Conservation (phyloP, 35 echinoderm and acorn worm genomes). For the Nesometra sesokonis region DNA sequence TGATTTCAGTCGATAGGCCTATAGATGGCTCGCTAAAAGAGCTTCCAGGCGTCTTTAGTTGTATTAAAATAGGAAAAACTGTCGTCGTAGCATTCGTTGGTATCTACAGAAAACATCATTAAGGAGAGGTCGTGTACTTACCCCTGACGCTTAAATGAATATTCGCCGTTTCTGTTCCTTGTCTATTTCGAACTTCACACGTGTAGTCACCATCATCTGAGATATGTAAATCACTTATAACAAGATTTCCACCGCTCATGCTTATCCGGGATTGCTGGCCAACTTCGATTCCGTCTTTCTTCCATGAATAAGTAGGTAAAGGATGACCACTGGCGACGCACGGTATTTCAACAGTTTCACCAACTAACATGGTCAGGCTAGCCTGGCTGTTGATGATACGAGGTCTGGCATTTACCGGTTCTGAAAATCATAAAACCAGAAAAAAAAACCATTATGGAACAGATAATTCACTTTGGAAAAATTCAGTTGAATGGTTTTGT, state of each 20-base stretch:
- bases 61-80: too few relatives aligned
- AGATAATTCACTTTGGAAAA: too few relatives aligned
- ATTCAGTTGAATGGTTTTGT: too few relatives aligned
- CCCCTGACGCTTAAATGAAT: conserved; percentile 55
- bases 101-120: too few relatives aligned
- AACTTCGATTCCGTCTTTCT: conserved; percentile 22
- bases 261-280: conserved; percentile 10
- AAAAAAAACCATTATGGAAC: too few relatives aligned
- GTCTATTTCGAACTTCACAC: conserved; percentile 40
- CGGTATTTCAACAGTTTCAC: conserved; percentile 63
- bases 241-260: conserved; percentile 77
- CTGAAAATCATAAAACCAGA: conserved; percentile 25
- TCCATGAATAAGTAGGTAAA: conserved; percentile 52
- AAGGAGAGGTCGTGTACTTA: conserved; percentile 17
- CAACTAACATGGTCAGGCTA: conserved; percentile 36
- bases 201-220: conserved; percentile 68
- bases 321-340: conserved; percentile 82
- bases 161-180: conserved; percentile 17
- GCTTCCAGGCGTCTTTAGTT: too few relatives aligned
- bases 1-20: too few relatives aligned
- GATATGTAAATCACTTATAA: conserved; percentile 34
- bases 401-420: conserved; percentile 39
- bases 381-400: conserved; percentile 44
- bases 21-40: too few relatives aligned
- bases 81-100: too few relatives aligned